Base-by-base conservation (phyloP, 2,888 invertebrate species). In the Monopis laevigella region DNA sequence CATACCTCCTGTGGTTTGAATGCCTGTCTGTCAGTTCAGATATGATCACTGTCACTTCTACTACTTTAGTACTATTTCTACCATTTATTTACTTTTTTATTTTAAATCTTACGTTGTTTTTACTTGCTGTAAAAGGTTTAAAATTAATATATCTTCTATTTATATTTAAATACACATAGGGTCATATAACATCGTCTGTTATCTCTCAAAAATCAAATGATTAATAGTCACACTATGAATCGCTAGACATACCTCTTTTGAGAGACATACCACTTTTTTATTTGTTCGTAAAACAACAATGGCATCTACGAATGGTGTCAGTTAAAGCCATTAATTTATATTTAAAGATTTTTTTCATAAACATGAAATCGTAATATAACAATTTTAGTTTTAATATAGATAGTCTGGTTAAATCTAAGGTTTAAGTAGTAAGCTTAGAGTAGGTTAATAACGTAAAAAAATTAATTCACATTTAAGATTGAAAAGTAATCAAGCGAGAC, bases 191-290 rank as follows among this genome's bases (percentile, higher is more conserved):
- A n/a, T 6, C 24, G 2, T n/a, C n/a, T n/a, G n/a, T 67, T 72
- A 70, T 73, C 72, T 68, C 32, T 8, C 14, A 17, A 36, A 13
- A 10, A 61, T 65, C 65, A 46, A 66, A 74, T 77, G 77, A 78
- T 75, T 70, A 75, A 80, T 80, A 68, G 56, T 53, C 55, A 49
- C 52, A 65, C 65, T 55, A 56, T 63, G 53, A 65, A 63, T 59
- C 59, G 57, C 55, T 53, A 59, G 59, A 60, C 59, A 67, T 65
- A 61, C 62, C 67, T 51, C 48, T 58, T 58, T 53, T 58, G n/a
- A n/a, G n/a, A n/a, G n/a, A n/a, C n/a, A 67, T 65, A 61, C 62
- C 67, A 51, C 48, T 58, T 58, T 53, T 58, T 59, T 54, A 54
- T 54, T 48, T 55, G 52, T 62, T 58, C 56, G 56, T 56, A 59